Conservation (phyloP, 2,888 invertebrate species). For the Alcis repandata region DNA sequence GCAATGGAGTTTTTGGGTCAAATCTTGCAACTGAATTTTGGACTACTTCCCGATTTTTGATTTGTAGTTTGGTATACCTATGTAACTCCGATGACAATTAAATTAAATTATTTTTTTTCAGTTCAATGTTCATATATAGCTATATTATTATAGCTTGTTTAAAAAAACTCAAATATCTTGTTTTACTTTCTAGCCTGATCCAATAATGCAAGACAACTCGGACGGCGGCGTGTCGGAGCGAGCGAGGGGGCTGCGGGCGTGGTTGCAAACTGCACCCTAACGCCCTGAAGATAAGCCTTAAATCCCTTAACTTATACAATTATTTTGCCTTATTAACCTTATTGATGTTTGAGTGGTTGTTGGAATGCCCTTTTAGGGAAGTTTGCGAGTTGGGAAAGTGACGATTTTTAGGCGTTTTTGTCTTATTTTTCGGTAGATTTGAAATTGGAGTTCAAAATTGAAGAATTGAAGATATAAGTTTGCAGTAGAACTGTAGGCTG, state of each 20-base stretch:
- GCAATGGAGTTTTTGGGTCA: no score
- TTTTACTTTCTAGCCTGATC: slow-evolving; percentile 77
- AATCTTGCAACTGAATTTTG: no score
- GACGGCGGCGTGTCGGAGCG: slow-evolving; percentile 74
- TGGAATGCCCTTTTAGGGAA: slow-evolving; percentile 42
- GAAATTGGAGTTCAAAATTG: not conserved
- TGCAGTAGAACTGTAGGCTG: no score
- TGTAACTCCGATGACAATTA: no score
- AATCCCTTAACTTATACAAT: slow-evolving; percentile 46
- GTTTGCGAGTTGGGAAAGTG: slow-evolving; percentile 33
- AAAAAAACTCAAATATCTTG: no score
- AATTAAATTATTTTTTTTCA: no score
- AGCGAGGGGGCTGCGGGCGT: slow-evolving; percentile 76
- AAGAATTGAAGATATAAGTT: not conserved
- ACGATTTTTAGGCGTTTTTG: slow-evolving; percentile 9
- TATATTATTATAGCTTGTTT: no score
- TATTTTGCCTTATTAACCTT: slow-evolving; percentile 48
- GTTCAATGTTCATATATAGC: no score
- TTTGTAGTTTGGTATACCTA: no score
- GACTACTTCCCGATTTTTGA: no score
- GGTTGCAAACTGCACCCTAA: slow-evolving; percentile 79
- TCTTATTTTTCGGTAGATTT: not conserved
- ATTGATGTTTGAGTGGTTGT: slow-evolving; percentile 32
- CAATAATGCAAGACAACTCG: slow-evolving; percentile 68
- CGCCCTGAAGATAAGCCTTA: slow-evolving; percentile 39